A percentile compares a stretch with the other conserved stretches of the same genome.
Conservation (phyloP, 2,113 vertebrate genomes). For the Thalassarche chlororhynchos region DNA sequence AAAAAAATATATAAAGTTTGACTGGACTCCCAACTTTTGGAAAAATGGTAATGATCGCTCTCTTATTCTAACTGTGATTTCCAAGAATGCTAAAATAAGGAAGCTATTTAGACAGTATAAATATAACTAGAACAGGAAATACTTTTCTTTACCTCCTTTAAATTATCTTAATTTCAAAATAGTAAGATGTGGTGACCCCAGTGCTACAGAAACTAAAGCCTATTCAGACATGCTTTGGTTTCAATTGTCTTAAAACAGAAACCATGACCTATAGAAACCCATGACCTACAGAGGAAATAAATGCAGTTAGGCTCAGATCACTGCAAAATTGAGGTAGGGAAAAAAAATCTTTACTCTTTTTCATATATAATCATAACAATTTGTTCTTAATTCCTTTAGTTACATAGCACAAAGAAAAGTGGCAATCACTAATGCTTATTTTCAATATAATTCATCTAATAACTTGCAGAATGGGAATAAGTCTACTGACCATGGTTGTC, state of each 20-base stretch:
- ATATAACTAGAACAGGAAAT: neutral
- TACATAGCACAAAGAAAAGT: neutral
- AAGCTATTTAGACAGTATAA: neutral
- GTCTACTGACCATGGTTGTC: neutral
- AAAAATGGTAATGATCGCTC: neutral
- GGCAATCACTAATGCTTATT: slow-evolving; percentile 1
- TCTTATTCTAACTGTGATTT: neutral
- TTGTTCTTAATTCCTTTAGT: neutral
- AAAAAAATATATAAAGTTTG: neutral
- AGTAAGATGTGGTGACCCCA: neutral
- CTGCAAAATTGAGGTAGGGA: neutral
- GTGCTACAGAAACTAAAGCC: neutral
- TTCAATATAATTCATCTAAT: slow-evolving; percentile 40
- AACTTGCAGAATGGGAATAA: slow-evolving; percentile 20
- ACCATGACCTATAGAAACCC: neutral
- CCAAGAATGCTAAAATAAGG: neutral
- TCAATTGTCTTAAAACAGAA: neutral
- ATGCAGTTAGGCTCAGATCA: neutral
- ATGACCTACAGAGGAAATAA: neutral
- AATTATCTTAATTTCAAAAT: neutral
- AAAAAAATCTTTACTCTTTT: neutral
- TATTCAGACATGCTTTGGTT: neutral
- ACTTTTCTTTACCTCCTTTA: neutral
- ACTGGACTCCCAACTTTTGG: neutral
- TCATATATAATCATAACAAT: neutral